Conservation (phyloP, 2,797 vertebrate species). For the Lindbergichthys nudifrons region DNA sequence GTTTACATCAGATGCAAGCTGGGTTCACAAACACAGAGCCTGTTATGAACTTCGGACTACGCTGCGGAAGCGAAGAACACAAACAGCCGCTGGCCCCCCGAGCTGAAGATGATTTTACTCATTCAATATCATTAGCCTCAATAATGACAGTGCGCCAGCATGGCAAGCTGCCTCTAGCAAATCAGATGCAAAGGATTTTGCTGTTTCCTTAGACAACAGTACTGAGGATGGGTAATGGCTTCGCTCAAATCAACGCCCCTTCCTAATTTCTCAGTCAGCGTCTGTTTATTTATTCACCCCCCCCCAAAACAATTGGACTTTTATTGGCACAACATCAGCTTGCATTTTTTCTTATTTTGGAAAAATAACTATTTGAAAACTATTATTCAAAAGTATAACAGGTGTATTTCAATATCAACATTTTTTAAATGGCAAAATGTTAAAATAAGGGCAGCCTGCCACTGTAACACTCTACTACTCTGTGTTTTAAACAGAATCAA, state of each 20-base stretch:
- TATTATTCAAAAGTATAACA: not conserved
- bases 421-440: no score
- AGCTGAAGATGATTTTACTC: conserved; percentile 68
- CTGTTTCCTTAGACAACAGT: conserved; percentile 41
- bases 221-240: conserved; percentile 19
- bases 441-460: no score
- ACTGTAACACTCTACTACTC: no score
- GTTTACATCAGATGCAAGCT: conserved; percentile 54
- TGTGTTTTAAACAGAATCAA: not conserved
- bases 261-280: conserved; percentile 1
- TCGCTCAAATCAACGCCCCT: conserved; percentile 32
- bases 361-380: not conserved
- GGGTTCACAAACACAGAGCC: conserved; percentile 44
- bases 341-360: not conserved
- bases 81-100: conserved; percentile 63
- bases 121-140: conserved; percentile 79
- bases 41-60: conserved; percentile 42
- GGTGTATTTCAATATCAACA: not conserved
- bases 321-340: not conserved
- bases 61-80: conserved; percentile 51
- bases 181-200: conserved; percentile 57
- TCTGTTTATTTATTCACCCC: not conserved
- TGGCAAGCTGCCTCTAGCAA: conserved; percentile 52
- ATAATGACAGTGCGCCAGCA: conserved; percentile 71
- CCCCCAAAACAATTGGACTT: not conserved